Evolutionary conservation across 2,797 vertebrate species (phyloP).

Genomic region (Varecia variegata): DNA sequence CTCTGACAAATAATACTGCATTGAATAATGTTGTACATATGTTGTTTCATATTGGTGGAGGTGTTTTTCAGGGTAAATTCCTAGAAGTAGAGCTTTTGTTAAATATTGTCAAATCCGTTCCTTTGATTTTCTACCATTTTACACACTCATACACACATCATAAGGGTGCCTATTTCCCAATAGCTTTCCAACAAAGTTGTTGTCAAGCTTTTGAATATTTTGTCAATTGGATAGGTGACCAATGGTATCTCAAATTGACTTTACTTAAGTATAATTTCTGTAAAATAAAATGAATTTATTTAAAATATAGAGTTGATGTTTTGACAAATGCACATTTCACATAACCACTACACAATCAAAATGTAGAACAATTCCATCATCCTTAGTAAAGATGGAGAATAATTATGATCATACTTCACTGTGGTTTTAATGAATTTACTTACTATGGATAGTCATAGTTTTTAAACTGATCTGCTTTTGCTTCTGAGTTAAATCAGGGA

Average conservation of each 20-base stretch:
- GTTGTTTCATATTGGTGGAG: neutral
- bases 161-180: neutral
- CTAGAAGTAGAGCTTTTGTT: neutral
- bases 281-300: neutral
- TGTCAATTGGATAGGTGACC: neutral
- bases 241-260: neutral
- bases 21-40: neutral
- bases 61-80: neutral
- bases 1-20: neutral
- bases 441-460: neutral
- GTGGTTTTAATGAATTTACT: neutral
- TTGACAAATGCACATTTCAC: neutral
- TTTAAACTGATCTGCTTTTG: neutral
- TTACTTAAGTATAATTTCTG: neutral
- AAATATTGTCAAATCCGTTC: neutral
- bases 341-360: neutral
- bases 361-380: neutral
- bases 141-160: neutral
- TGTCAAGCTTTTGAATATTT: neutral
- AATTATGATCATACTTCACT: neutral
- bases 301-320: neutral
- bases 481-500: neutral
- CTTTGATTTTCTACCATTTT: neutral
- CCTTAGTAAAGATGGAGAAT: neutral
- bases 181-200: neutral